Evolutionary conservation across 1,140 invertebrate genomes (phyloP).

Genomic region (Oedothorax gibbosus): DNA sequence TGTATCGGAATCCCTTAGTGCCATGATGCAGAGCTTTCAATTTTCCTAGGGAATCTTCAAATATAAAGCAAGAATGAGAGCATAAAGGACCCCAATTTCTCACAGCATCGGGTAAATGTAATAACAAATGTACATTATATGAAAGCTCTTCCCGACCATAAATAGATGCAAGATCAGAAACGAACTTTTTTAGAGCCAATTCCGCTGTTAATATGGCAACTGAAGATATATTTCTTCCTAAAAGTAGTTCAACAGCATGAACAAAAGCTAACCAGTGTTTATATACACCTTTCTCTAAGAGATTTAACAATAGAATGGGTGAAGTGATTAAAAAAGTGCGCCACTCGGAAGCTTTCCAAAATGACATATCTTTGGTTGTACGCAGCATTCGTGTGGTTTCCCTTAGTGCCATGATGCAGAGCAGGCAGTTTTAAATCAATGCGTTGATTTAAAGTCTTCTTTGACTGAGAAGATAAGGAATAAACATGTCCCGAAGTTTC

Average conservation of each 20-base stretch:
- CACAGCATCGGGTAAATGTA: not conserved
- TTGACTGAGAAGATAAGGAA: too few relatives aligned
- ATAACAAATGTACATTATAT: not conserved
- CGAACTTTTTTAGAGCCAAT: not conserved
- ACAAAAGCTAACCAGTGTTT: not conserved
- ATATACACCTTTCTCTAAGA: not conserved
- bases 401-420: too few relatives aligned
- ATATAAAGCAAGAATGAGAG: not conserved
- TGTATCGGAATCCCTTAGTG: not conserved
- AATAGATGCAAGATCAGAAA: not conserved
- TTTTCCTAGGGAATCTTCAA: not conserved
- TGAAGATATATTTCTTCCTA: not conserved
- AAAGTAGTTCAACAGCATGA: not conserved
- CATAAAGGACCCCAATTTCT: not conserved
- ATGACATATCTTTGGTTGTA: not conserved
- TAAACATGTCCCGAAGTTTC: too few relatives aligned
- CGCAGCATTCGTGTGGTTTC: too few relatives aligned
- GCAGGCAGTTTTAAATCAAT: too few relatives aligned
- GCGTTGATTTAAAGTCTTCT: too few relatives aligned
- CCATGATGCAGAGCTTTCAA: not conserved
- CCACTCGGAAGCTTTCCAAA: not conserved
- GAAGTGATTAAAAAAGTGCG: not conserved
- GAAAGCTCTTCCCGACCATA: not conserved
- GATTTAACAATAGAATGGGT: not conserved
- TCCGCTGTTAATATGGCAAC: not conserved